These are phyloP conservation scores for Geodia barretti DNA, from an alignment of 37 sponge, comb jelly and placozoan species.

Conservation along the genomic window DNA sequence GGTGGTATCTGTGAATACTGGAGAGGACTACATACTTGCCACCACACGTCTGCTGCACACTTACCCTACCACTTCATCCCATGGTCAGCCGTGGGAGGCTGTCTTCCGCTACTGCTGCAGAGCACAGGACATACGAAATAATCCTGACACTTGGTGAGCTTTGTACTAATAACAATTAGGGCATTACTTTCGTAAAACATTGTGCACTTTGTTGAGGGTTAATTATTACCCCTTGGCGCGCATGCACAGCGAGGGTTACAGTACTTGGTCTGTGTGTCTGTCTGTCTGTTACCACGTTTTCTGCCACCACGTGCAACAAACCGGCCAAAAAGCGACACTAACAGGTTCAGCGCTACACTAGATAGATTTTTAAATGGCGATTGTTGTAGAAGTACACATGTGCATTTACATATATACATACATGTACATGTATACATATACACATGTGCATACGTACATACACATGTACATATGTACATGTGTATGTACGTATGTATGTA, in stretches of 20 bases:
- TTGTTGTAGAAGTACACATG: too few relatives aligned
- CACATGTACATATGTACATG: neutral
- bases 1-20: conserved; percentile 1
- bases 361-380: too few relatives aligned
- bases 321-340: too few relatives aligned
- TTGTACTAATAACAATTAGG: too few relatives aligned
- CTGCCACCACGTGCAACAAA: too few relatives aligned
- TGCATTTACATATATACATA: neutral
- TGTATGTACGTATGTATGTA: neutral
- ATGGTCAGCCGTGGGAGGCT: conserved; percentile 72
- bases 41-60: conserved; percentile 31
- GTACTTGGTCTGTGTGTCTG: too few relatives aligned
- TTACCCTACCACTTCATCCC: conserved; percentile 47
- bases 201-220: too few relatives aligned
- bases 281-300: too few relatives aligned
- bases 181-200: too few relatives aligned
- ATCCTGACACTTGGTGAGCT: conserved; percentile 64
- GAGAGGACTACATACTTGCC: conserved; percentile 55
- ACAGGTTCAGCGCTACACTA: too few relatives aligned
- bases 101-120: conserved; percentile 85
- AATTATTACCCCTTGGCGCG: too few relatives aligned
- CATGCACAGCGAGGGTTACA: too few relatives aligned
- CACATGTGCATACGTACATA: neutral
- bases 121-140: conserved; percentile 46
- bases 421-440: neutral